Evolutionary conservation across 2,888 invertebrate species (phyloP).

Genomic region (Drosophila bunnanda): DNA sequence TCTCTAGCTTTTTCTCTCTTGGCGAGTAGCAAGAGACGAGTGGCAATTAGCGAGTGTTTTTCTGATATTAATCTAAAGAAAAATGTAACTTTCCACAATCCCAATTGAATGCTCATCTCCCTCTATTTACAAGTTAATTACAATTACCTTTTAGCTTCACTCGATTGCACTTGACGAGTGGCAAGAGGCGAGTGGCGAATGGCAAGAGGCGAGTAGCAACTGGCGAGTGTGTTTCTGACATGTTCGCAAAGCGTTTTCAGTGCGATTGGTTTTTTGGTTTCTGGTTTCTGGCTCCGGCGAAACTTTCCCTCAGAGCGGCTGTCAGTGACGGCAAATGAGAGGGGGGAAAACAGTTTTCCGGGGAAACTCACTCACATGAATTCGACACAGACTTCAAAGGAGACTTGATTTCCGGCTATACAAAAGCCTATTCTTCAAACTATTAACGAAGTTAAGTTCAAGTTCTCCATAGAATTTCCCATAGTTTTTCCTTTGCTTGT

Average conservation of each 20-base stretch:
- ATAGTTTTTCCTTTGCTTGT: neutral
- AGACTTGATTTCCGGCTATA: neutral
- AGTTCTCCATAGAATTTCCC: no score
- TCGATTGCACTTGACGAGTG: slow-evolving; percentile 22
- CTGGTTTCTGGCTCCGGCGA: slow-evolving; percentile 2
- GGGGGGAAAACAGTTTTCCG: neutral
- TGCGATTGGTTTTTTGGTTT: slow-evolving; percentile 17
- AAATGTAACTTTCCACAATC: no score
- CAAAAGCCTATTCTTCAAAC: neutral
- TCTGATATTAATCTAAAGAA: no score
- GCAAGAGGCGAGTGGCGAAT: neutral
- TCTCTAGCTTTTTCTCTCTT: no score
- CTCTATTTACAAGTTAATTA: slow-evolving; percentile 31
- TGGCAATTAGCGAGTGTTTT: no score
- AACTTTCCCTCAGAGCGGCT: slow-evolving; percentile 14
- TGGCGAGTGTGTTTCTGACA: slow-evolving; percentile 29
- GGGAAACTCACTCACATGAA: slow-evolving; percentile 2
- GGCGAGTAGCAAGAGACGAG: no score
- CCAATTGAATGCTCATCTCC: neutral
- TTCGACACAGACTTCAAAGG: slow-evolving; percentile 24
- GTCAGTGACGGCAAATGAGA: slow-evolving; percentile 8
- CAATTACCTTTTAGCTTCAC: slow-evolving; percentile 39
- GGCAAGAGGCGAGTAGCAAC: neutral
- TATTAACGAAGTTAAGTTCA: neutral
- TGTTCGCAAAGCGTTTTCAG: slow-evolving; percentile 33